Evolutionary conservation across 2,797 vertebrate genomes (phyloP), one percentile per base, ranked within the genome.

Genomic region (Ceyx erithaca): DNA sequence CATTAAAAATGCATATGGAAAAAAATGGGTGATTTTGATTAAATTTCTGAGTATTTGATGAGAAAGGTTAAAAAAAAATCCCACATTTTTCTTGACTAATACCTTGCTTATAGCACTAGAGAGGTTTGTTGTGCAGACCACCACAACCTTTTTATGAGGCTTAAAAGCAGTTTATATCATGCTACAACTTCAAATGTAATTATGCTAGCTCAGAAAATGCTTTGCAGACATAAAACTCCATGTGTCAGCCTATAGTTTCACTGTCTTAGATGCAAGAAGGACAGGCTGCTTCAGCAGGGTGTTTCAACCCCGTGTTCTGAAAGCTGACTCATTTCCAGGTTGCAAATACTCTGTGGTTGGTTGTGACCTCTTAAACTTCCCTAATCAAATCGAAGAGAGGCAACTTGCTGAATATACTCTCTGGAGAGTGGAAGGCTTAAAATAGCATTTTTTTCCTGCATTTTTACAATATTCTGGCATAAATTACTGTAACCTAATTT

Each of bases 121-220:
- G 59, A 92, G 69, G 21, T 78, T 95, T 89, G 72, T 63, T 85
- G 69, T 72, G 35, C 79, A 90, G 81, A 90, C 85, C 89, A 95
- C 82, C 66, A 49, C 20, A 52, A 62, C 66, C 49, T 92, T 93
- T 95, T 93, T 92, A 92, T 83, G 79, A 62, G 58, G 40, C 76
- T 92, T 83, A 93, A 91, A 78, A 83, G 66, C 81, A 78, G 82
- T 89, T 95, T 95, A 66, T 90, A 87, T 93, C 69, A 59, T 66
- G 69, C 81, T 91, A 18, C 67, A 82, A 55, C 82, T 85, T 95
- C 92, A 92, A 82, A 85, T 71, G 26, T 41, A 85, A 89, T 95
- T 94, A 92, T 0, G 2, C 49, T 52, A 82, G 64, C 66, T 87
- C 72, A 69, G 85, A 90, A 95, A 95, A 92, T 28, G 49, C 83